A percentile compares a stretch with the other conserved stretches of the same genome.
These are phyloP conservation scores for Amiota communis DNA, from an alignment of 2,888 invertebrate genomes.

Conservation along the genomic window DNA sequence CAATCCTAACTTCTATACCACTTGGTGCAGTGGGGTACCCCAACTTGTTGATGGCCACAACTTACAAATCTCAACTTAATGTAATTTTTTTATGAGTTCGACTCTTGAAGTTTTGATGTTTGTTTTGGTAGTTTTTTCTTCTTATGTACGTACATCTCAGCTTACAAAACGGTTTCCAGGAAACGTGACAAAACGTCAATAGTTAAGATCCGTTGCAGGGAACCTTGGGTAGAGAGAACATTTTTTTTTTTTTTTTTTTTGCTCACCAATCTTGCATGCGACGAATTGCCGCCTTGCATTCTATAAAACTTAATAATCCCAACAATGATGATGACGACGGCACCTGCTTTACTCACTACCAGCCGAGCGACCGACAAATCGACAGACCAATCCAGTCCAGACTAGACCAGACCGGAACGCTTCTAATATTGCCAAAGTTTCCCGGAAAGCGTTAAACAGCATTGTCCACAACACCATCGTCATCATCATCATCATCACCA, in stretches of 20 bases:
- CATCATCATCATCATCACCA: too few relatives aligned
- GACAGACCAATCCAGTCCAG: not conserved
- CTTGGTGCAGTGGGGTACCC: slow-evolving; percentile 31
- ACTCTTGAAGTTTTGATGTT: slow-evolving; percentile 41
- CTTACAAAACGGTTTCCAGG: slow-evolving; percentile 68
- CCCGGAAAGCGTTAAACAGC: slow-evolving; percentile 17
- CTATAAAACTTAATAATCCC: not conserved
- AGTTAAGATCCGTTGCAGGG: slow-evolving; percentile 32
- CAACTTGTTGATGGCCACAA: too few relatives aligned
- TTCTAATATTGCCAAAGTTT: slow-evolving; percentile 22
- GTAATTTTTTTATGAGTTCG: slow-evolving; percentile 53
- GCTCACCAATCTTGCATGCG: not conserved
- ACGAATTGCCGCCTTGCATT: slow-evolving; percentile 1
- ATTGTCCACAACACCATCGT: too few relatives aligned
- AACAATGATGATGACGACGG: not conserved
- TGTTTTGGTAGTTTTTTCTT: slow-evolving; percentile 45
- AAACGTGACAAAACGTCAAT: slow-evolving; percentile 71
- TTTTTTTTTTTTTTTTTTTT: not conserved
- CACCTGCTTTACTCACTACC: not conserved
- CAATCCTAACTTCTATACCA: not conserved
- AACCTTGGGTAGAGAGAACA: too few relatives aligned
- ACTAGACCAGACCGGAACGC: not conserved
- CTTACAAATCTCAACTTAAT: slow-evolving; percentile 57
- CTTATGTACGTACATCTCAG: slow-evolving; percentile 40
- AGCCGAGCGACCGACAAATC: not conserved